Evolutionary conservation across 2,113 vertebrate species (phyloP).

Genomic region (Azemiops feae): DNA sequence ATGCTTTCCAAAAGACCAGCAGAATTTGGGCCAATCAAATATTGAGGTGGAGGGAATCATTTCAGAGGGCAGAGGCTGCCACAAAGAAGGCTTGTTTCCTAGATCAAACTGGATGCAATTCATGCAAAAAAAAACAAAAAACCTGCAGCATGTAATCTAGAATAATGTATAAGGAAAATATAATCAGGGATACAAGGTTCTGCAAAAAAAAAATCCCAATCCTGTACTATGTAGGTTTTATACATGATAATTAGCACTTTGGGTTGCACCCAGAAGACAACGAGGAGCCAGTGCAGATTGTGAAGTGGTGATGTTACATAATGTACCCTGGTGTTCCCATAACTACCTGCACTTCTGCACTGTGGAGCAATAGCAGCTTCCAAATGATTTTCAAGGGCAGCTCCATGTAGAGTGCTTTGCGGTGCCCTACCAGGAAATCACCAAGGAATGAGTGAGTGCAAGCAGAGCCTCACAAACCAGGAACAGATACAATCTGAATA

Average conservation of each 20-base stretch:
- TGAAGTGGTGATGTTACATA: neutral
- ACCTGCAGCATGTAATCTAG: neutral
- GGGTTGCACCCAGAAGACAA: neutral
- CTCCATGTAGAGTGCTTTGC: neutral
- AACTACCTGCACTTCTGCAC: neutral
- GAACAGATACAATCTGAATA: neutral
- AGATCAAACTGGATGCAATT: neutral
- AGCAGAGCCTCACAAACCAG: neutral
- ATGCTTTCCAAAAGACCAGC: neutral
- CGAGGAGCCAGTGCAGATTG: neutral
- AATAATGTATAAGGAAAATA: neutral
- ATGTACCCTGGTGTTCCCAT: neutral
- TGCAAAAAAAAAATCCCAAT: neutral
- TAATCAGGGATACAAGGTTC: neutral
- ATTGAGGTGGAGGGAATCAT: neutral
- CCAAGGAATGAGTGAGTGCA: neutral
- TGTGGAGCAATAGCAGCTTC: neutral
- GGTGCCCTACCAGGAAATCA: neutral
- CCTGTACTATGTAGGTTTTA: neutral
- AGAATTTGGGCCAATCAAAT: neutral
- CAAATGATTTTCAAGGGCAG: neutral
- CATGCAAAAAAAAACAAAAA: neutral
- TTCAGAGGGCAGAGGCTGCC: neutral
- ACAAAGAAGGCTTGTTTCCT: neutral
- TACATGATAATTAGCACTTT: neutral